These are phyloP conservation scores for Ramphastos sulfuratus DNA, from an alignment of 2,113 vertebrate species.

Conservation along the genomic window DNA sequence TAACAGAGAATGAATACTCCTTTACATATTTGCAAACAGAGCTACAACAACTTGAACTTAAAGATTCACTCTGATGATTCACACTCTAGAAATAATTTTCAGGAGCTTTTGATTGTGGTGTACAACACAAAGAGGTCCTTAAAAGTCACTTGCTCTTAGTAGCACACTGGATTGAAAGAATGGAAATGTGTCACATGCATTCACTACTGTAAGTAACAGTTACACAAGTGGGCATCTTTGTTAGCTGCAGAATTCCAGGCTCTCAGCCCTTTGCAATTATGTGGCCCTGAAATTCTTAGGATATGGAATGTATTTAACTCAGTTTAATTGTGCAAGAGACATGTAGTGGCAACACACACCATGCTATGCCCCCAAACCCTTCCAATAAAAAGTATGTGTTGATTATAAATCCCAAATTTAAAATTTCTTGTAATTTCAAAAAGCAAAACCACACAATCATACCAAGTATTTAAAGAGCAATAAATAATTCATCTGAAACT, in stretches of 20 bases:
- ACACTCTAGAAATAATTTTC: not conserved
- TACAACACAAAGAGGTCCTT: not conserved
- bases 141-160: not conserved
- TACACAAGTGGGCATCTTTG: not conserved
- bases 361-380: not conserved
- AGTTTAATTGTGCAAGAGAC: not conserved
- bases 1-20: not conserved
- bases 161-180: not conserved
- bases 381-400: not conserved
- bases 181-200: not conserved
- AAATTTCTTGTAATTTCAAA: not conserved
- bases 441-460: not conserved
- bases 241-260: not conserved
- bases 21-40: not conserved
- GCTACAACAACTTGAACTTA: not conserved
- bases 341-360: not conserved
- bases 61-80: not conserved
- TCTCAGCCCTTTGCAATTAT: not conserved
- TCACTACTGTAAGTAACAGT: not conserved
- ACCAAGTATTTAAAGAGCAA: constrained; percentile 9
- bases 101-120: not conserved
- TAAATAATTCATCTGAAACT: not conserved
- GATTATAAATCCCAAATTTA: not conserved
- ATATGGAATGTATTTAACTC: constrained; percentile 16
- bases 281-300: not conserved